phyloP scores from a whole-genome alignment of 2,113 vertebrate species.

The Cheilinus undulatus region DNA sequence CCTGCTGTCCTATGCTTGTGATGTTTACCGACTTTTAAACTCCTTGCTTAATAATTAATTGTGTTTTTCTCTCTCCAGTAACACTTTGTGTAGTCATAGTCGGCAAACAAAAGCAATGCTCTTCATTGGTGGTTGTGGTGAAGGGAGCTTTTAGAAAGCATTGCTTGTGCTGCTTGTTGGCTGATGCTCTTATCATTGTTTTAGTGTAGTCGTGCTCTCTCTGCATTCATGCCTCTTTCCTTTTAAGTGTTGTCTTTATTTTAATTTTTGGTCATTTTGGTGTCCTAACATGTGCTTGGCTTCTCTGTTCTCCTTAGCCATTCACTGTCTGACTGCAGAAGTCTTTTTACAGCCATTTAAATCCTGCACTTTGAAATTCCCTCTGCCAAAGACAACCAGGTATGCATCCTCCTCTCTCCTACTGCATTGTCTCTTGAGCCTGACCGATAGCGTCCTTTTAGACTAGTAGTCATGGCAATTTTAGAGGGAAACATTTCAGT shows the following conservation, averaged over 20 bases:
- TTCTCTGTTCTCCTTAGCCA: conserved; percentile 85
- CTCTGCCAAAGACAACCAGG: conserved; percentile 82
- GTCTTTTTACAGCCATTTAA: conserved; percentile 86
- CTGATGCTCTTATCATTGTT: conserved; percentile 60
- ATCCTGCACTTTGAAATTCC: conserved; percentile 84
- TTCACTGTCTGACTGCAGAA: conserved; percentile 86
- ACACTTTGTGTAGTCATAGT: conserved; percentile 54
- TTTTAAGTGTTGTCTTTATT: conserved; percentile 29
- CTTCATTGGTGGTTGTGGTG: conserved; percentile 5
- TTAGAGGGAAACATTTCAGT: no score
- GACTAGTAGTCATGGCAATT: no score
- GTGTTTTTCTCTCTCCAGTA: conserved; percentile 40
- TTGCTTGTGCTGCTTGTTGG: conserved; percentile 74
- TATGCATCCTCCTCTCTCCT: conserved; percentile 78
- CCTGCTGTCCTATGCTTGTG: conserved; percentile 35
- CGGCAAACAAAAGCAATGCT: conserved; percentile 70
- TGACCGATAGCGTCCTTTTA: not conserved
- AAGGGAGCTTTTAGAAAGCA: conserved; percentile 44
- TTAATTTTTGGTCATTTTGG: conserved; percentile 67
- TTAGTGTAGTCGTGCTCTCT: conserved; percentile 51
- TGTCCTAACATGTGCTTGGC: conserved; percentile 85
- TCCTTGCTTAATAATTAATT: conserved; percentile 49
- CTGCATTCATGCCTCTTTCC: conserved; percentile 43
- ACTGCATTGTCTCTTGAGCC: conserved; percentile 59
- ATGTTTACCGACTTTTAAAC: conserved; percentile 24